A percentile compares a stretch with the other conserved stretches of the same genome.
Conservation (phyloP, 2,113 vertebrate genomes). For the Oreamnos americanus region DNA sequence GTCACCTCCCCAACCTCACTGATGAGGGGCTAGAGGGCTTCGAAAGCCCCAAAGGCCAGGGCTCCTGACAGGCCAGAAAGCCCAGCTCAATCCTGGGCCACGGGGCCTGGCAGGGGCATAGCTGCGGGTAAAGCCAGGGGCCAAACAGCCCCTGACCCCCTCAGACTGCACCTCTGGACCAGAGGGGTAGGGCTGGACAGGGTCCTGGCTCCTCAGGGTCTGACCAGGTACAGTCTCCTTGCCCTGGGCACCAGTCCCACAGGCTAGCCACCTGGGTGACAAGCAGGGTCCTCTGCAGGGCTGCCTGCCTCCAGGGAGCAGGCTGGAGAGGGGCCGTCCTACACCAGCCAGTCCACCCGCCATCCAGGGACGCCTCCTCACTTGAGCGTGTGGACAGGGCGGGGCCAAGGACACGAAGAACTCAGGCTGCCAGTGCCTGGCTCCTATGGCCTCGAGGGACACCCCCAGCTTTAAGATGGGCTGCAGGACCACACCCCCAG, state of each 20-base stretch:
- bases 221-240: background rate
- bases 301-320: background rate
- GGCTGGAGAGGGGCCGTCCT: background rate
- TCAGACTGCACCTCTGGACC: background rate
- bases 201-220: background rate
- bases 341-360: background rate
- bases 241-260: background rate
- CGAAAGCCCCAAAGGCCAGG: background rate
- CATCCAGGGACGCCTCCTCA: background rate
- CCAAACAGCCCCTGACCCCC: background rate
- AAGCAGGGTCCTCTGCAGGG: background rate
- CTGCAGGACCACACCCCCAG: rapidly evolving
- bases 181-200: background rate
- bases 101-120: background rate
- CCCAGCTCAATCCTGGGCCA: background rate
- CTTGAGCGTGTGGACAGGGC: background rate
- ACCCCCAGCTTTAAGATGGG: rapidly evolving
- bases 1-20: too few species aligned
- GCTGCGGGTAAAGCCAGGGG: too few species aligned
- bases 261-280: background rate
- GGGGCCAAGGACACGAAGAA: rapidly evolving
- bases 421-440: background rate
- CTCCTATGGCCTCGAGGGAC: background rate
- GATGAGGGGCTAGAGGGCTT: background rate
- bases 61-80: background rate